Evolutionary conservation across 2,888 invertebrate genomes (phyloP).

Genomic region (Eristalis pertinax): DNA sequence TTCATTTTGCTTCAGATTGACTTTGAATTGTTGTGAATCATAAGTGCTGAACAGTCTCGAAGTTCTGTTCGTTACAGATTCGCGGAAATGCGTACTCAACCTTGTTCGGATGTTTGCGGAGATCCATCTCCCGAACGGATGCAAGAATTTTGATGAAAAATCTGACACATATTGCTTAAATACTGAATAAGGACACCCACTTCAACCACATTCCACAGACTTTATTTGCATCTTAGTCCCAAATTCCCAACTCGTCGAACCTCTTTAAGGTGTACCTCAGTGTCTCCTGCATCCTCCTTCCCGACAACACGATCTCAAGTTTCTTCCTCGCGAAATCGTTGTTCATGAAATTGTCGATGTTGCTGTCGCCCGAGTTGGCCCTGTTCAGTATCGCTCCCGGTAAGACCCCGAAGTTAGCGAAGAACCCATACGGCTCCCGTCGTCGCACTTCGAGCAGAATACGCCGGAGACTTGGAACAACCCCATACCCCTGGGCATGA

Average conservation of each 20-base stretch:
- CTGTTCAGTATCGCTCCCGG: conserved; percentile 76
- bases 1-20: too few relatives aligned
- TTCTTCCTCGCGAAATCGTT: conserved; percentile 73
- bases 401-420: conserved; percentile 75
- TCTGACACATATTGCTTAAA: too few relatives aligned
- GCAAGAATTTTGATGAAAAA: too few relatives aligned
- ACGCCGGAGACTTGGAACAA: conserved; percentile 73
- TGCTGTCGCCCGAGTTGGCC: conserved; percentile 73
- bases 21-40: too few relatives aligned
- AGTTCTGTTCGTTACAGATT: too few relatives aligned
- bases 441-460: conserved; percentile 75
- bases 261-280: conserved; percentile 74
- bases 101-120: background rate
- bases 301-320: conserved; percentile 74
- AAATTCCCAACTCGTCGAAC: conserved; percentile 76
- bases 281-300: conserved; percentile 74
- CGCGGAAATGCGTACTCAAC: too few relatives aligned
- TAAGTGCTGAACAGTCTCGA: too few relatives aligned
- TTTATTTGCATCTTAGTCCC: background rate
- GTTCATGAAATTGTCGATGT: conserved; percentile 73
- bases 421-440: conserved; percentile 76
- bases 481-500: conserved; percentile 19
- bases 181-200: too few relatives aligned
- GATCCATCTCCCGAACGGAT: background rate
- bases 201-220: background rate